These are phyloP conservation scores for Macrosteles quadrilineatus DNA, from an alignment of 1,140 invertebrate species.

Conservation along the genomic window DNA sequence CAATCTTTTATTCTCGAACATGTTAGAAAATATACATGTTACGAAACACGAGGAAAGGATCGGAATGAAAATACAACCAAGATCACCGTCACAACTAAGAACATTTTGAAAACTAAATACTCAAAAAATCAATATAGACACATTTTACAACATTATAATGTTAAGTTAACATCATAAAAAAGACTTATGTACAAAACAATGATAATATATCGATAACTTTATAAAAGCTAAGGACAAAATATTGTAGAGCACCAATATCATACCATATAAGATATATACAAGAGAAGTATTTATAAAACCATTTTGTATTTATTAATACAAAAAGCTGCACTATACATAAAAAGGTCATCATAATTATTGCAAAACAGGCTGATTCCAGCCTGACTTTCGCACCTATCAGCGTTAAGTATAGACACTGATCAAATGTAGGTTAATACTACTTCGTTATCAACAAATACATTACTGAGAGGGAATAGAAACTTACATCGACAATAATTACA, in stretches of 20 bases:
- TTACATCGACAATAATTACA: too few relatives aligned
- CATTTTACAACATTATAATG: constrained; percentile 6
- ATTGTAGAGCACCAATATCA: constrained; percentile 29
- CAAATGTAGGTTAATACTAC: not conserved
- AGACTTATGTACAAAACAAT: constrained; percentile 28
- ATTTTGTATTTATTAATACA: not conserved
- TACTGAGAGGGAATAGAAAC: constrained; percentile 4
- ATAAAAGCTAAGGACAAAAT: constrained; percentile 32
- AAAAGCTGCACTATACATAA: constrained; percentile 15
- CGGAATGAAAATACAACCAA: not conserved
- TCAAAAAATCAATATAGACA: constrained; percentile 7
- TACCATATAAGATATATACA: constrained; percentile 4
- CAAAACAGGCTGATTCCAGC: not conserved
- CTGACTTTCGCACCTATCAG: not conserved
- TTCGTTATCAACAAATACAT: not conserved
- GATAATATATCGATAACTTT: constrained; percentile 28
- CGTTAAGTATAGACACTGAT: not conserved
- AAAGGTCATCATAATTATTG: not conserved
- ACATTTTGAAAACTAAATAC: not conserved
- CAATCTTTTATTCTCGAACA: constrained; percentile 16
- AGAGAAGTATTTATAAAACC: constrained; percentile 16
- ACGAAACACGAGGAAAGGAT: not conserved
- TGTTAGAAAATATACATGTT: constrained; percentile 28
- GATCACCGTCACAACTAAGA: not conserved
- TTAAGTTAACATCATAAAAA: not conserved